Evolutionary conservation across 2,888 invertebrate genomes (phyloP), one percentile per base, ranked within the genome.

Genomic region (Sarcophaga caerulescens): DNA sequence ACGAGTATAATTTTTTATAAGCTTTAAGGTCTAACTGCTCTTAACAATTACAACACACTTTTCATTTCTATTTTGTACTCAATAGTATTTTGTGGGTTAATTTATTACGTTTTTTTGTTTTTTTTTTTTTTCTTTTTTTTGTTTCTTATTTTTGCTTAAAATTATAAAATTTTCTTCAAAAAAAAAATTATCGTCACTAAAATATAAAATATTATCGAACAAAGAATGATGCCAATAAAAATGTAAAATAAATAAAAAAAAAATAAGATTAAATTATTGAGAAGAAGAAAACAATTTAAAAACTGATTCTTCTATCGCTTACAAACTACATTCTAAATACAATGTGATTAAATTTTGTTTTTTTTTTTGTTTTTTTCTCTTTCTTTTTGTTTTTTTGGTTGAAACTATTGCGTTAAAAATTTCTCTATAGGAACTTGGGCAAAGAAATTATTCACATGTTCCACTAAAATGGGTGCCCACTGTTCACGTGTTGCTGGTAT

Each of bases 401-500:
- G 66, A 71, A 35, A 35, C 81, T 88, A 92, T 79, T 90, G 88
- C 80, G 89, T 87, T 88, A 93, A 88, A 76, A 93, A 89, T 88
- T 91, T 91, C 77, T 92, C 91, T 88, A 93, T 91, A 89, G 93
- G 93, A 89, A 93, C 90, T 84, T 91, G 90, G 23, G 91, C 89
- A 69, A 93, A 92, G 89, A 93, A 93, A 81, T 90, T 90, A 79
- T 93, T 93, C 25, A 92, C 89, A 73, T 91, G 90, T 69, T 91
- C 87, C 4, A 92, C 89, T 73, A 93, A 85, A 70, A 93, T 90
- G 62, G 93, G 93, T n/a, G 92, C 92, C 92, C 93, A 93, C 81
- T 92, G 91, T 19, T 90, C 91, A 5, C 92, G 91, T 21, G 93
- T 93, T 35, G 92, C 93, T 0, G 95, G 95, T 85, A 95, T 90